Percentiles rank a stretch among this genome's conserved stretches.
phyloP scores from a whole-genome alignment of 2,797 vertebrate genomes.

The Tapirus indicus region DNA sequence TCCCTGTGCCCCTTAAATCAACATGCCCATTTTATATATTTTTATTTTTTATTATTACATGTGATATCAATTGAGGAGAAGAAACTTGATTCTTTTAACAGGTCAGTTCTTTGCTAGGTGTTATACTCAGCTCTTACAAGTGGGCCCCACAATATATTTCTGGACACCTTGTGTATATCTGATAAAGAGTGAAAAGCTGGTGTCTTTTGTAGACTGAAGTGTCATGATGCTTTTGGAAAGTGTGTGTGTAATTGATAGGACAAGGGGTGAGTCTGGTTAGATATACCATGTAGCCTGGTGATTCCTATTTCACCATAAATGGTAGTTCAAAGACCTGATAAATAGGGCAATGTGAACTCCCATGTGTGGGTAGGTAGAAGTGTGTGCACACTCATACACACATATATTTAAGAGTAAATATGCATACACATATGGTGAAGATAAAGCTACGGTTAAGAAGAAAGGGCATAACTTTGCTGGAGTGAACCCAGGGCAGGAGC shows the following conservation, averaged over 20 bases:
- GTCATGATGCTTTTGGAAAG: background rate
- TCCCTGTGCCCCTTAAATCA: background rate
- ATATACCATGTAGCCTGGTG: background rate
- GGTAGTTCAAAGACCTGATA: background rate
- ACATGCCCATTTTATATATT: background rate
- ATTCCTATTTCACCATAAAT: background rate
- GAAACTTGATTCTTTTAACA: conserved; percentile 60
- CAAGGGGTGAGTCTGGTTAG: background rate
- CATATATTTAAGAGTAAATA: conserved; percentile 9
- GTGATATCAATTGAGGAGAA: conserved; percentile 28
- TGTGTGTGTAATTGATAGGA: background rate
- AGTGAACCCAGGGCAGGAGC: background rate
- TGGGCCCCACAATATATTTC: background rate
- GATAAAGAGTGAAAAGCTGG: conserved; percentile 25
- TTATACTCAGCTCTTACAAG: conserved; percentile 40
- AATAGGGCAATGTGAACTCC: background rate
- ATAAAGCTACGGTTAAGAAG: conserved; percentile 45
- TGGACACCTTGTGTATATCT: conserved; percentile 23
- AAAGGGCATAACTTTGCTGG: background rate
- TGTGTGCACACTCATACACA: background rate
- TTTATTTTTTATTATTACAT: background rate
- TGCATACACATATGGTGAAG: background rate
- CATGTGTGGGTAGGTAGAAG: background rate
- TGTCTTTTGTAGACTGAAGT: background rate
- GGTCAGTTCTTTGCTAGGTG: conserved; percentile 21